These are phyloP conservation scores for Polyodon spathula DNA, from an alignment of 2,113 vertebrate species.

Conservation along the genomic window DNA sequence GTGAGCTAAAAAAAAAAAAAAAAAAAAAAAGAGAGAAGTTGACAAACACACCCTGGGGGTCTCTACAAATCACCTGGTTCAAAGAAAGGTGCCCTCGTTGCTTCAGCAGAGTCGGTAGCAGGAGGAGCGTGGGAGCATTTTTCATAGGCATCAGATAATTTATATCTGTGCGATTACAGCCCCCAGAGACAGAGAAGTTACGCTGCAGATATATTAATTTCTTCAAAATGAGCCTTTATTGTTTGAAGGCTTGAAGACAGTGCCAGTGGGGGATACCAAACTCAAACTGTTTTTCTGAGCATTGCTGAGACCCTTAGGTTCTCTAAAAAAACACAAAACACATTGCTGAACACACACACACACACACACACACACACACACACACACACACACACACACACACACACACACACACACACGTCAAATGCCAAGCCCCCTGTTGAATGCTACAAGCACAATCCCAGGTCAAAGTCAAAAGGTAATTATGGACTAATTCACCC, in stretches of 20 bases:
- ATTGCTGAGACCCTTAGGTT: constrained; percentile 12
- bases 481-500: too few relatives aligned
- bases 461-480: too few relatives aligned
- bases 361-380: background rate
- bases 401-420: constrained; percentile 1
- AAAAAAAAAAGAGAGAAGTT: too few relatives aligned
- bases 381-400: background rate
- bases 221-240: constrained; percentile 25
- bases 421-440: too few relatives aligned
- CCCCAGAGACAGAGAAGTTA: constrained; percentile 22
- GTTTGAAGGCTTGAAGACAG: constrained; percentile 6
- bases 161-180: constrained; percentile 24
- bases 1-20: too few relatives aligned
- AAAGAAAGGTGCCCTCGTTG: too few relatives aligned
- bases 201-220: constrained; percentile 30
- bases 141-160: constrained; percentile 22
- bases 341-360: background rate
- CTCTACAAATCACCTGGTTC: too few relatives aligned
- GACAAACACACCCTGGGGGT: too few relatives aligned
- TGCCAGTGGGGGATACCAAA: background rate
- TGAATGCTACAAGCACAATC: too few relatives aligned
- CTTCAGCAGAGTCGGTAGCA: constrained; percentile 1
- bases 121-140: constrained; percentile 20
- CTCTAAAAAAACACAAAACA: background rate
- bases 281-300: background rate